Conservation (phyloP, 2,113 vertebrate genomes). For the Datnioides undecimradiatus region DNA sequence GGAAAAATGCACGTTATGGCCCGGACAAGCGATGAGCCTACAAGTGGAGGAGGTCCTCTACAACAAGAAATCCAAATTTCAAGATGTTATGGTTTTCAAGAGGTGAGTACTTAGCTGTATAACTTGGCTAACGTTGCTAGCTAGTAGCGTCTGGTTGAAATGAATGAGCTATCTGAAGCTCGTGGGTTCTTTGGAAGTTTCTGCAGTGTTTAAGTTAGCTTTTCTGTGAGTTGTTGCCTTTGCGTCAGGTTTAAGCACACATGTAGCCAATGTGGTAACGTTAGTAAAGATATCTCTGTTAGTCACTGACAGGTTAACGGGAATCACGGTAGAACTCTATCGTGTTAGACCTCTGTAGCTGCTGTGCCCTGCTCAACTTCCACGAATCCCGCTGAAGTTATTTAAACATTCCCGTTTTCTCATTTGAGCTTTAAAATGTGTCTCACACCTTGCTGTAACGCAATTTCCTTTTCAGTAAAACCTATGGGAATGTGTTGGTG, state of each 20-base stretch:
- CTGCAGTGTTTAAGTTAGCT: too few species aligned
- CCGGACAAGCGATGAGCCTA: constrained; percentile 94
- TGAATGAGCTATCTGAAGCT: constrained; percentile 5
- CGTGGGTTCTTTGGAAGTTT: neutral
- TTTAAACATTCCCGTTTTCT: neutral
- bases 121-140: constrained; percentile 58
- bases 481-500: constrained; percentile 96
- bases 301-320: neutral
- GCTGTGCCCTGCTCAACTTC: neutral
- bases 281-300: too few species aligned
- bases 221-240: neutral
- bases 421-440: neutral
- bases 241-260: neutral
- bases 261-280: too few species aligned
- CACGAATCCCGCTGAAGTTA: too few species aligned
- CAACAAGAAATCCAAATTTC: constrained; percentile 90
- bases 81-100: constrained; percentile 95
- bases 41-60: constrained; percentile 93
- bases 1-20: constrained; percentile 92
- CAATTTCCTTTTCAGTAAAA: constrained; percentile 88
- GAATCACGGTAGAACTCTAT: too few species aligned
- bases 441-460: neutral
- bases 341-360: neutral
- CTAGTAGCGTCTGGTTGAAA: constrained; percentile 37
- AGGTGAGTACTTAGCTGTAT: constrained; percentile 82